A percentile compares a stretch with the other conserved stretches of the same genome.
phyloP scores from a whole-genome alignment of 2,888 invertebrate genomes.

The Diarsia dahlii region DNA sequence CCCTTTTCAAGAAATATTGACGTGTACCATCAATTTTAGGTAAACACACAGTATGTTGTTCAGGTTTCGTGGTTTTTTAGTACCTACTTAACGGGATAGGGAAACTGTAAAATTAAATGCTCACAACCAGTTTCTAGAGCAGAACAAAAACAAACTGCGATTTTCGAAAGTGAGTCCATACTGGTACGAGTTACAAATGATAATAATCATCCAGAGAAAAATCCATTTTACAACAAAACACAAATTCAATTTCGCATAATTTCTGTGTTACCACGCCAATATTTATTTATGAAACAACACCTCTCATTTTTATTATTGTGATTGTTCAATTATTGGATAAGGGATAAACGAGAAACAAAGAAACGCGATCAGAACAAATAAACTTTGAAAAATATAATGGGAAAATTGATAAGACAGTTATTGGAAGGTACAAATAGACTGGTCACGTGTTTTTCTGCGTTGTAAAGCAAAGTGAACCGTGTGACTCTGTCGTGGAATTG shows the following conservation, averaged over 20 bases:
- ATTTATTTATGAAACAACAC: constrained; percentile 10
- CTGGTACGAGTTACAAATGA: no score
- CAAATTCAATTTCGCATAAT: constrained; percentile 15
- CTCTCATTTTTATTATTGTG: neutral
- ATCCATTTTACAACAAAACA: constrained; percentile 1
- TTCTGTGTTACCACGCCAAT: constrained; percentile 1
- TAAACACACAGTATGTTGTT: no score
- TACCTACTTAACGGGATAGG: no score
- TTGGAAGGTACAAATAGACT: constrained; percentile 16
- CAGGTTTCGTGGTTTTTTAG: no score
- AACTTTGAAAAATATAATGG: constrained; percentile 30
- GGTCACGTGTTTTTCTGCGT: constrained; percentile 24
- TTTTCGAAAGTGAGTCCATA: no score
- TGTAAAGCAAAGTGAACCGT: neutral
- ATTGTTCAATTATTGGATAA: constrained; percentile 25
- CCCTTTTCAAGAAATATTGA: no score
- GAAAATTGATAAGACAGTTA: constrained; percentile 43
- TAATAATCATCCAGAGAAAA: neutral
- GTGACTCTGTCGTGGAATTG: constrained; percentile 32
- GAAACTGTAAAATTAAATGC: no score
- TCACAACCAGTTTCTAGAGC: no score
- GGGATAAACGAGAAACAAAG: constrained; percentile 15
- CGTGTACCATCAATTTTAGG: no score
- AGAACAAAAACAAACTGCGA: no score
- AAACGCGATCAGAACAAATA: constrained; percentile 29